Evolutionary conservation across 23 tunicate species (phyloP), one percentile per base, ranked within the genome.

Genomic region (Aplidium turbinatum): DNA sequence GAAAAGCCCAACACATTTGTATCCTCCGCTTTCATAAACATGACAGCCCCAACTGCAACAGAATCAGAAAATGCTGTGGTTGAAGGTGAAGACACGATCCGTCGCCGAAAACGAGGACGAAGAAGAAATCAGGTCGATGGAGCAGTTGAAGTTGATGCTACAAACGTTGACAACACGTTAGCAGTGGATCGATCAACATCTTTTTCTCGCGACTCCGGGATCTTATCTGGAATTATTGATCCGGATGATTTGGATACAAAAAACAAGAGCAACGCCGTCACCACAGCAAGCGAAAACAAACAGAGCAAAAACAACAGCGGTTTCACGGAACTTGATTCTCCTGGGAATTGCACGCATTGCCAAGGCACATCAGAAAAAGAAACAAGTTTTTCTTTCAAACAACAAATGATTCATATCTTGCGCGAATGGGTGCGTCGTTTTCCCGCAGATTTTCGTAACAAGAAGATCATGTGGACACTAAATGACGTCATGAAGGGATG

Each of bases 371-470:
- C 71, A 21, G 9, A 30, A 38, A 48, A 70, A 42, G 33, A 46
- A 62, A 26, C 30, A 1, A 11, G 3, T n/a, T 20, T 22, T 19
- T 1, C 70, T 13, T 64, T 70, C 5, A 75, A 76, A 33, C 45
- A 57, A 21, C 86, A 70, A 34, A 63, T 91, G 25, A 60, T 84
- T 39, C 73, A 76, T 54, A 84, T 91, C 36, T 58, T 91, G 9
- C 86, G 70, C 25, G 86, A 85, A 38, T 91, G 97, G 97, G 97
- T 91, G 13, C 78, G 81, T 6, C 92, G 79, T 58, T 91, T 91
- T 73, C 97, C 97, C 9, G 57, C 91, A 78, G 97, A 91, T 65
- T 91, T 91, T 55, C 70, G 84, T 13, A 91, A 84, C 79, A 78
- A 72, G 68, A 78, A 91, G 54, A 73, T 62, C 20, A 65, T 73